Percentiles rank a stretch among this genome's conserved stretches.
These are phyloP conservation scores for Styela plicata DNA, from an alignment of 23 tunicate species.

Conservation along the genomic window DNA sequence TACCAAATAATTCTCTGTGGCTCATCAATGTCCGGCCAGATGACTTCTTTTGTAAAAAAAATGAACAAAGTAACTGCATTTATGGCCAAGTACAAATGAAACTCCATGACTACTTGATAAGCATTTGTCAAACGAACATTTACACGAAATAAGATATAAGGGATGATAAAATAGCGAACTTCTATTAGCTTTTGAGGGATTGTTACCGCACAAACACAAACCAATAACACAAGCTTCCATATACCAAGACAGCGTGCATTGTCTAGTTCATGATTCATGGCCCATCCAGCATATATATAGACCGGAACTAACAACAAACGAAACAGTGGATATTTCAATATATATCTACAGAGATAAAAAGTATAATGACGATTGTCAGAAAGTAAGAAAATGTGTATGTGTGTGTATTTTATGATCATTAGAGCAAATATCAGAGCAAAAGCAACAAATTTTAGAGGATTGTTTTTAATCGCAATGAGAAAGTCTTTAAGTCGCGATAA, in stretches of 20 bases:
- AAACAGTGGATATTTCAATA: conserved; percentile 37
- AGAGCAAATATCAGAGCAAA: neutral
- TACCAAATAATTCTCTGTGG: conserved; percentile 92
- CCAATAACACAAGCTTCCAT: conserved; percentile 49
- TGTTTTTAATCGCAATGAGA: neutral
- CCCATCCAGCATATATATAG: conserved; percentile 67
- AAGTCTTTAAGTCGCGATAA: conserved; percentile 39
- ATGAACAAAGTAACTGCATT: conserved; percentile 51
- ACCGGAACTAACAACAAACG: conserved; percentile 51
- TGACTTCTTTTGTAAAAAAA: conserved; percentile 59
- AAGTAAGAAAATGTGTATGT: conserved; percentile 69
- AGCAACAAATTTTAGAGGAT: conserved; percentile 27
- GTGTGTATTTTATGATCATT: conserved; percentile 16
- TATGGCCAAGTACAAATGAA: conserved; percentile 32
- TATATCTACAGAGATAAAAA: conserved; percentile 62
- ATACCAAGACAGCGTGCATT: conserved; percentile 22
- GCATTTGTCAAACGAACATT: conserved; percentile 36
- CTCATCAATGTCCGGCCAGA: conserved; percentile 63
- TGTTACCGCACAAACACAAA: conserved; percentile 39
- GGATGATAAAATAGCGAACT: conserved; percentile 76
- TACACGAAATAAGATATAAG: conserved; percentile 64
- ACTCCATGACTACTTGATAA: conserved; percentile 41
- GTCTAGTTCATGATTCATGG: conserved; percentile 46
- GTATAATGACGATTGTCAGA: conserved; percentile 92
- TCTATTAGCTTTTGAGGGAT: conserved; percentile 72